These are phyloP conservation scores for Gadopsis marmoratus DNA, from an alignment of 2,797 vertebrate species.

Conservation along the genomic window DNA sequence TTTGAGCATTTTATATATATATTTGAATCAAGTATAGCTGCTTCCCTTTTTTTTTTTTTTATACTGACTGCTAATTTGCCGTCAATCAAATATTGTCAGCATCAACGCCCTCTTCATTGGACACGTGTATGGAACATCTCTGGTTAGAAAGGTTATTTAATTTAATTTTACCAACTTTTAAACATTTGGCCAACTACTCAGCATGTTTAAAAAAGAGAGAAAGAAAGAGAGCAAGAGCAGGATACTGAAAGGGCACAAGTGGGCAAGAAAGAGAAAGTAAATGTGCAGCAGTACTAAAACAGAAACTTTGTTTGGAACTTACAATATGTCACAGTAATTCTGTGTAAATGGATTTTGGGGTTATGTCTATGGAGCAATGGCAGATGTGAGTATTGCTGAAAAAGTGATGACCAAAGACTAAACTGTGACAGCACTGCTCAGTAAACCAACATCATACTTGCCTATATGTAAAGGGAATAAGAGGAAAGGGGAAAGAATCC, in stretches of 20 bases:
- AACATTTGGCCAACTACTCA: neutral
- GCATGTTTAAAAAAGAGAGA: neutral
- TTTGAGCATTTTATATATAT: neutral
- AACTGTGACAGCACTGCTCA: neutral
- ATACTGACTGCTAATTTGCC: neutral
- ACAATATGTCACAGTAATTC: neutral
- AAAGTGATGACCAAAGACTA: neutral
- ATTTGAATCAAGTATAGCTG: neutral
- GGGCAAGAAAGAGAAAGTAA: neutral
- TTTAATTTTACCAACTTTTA: neutral
- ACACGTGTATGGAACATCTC: neutral
- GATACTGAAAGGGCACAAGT: neutral
- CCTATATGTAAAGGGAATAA: neutral
- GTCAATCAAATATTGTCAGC: constrained; percentile 1
- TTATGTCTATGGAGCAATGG: neutral
- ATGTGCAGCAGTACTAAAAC: neutral
- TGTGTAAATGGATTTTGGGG: neutral
- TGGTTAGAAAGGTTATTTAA: neutral
- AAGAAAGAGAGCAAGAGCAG: neutral
- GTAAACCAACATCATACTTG: neutral
- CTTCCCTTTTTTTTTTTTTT: neutral
- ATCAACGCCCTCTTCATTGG: neutral
- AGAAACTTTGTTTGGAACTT: neutral
- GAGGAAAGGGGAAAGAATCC: neutral
- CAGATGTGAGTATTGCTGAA: neutral